Evolutionary conservation across 1,140 invertebrate species (phyloP).

Genomic region (Megathymus violae): DNA sequence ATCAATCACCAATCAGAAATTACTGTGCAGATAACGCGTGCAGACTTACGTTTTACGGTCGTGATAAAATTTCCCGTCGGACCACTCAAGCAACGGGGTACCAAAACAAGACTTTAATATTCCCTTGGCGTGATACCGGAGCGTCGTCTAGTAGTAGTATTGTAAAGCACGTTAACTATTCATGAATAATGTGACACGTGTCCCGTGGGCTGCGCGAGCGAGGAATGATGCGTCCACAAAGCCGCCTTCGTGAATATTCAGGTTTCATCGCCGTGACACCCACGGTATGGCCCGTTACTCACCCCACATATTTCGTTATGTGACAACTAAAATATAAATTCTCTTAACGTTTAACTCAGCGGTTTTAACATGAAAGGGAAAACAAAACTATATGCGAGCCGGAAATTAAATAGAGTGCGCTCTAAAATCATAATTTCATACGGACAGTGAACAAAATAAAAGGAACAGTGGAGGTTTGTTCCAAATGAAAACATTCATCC

Average conservation of each 20-base stretch:
- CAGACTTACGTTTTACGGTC: slow-evolving; percentile 17
- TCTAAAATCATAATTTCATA: slow-evolving; percentile 27
- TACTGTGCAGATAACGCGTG: not conserved
- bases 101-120: slow-evolving; percentile 23
- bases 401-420: slow-evolving; percentile 50
- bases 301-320: slow-evolving; percentile 39
- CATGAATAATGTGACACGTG: slow-evolving; percentile 60
- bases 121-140: slow-evolving; percentile 30
- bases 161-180: slow-evolving; percentile 54
- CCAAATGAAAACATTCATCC: slow-evolving; percentile 30
- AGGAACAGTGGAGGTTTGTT: slow-evolving; percentile 32
- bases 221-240: slow-evolving; percentile 30
- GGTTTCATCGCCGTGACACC: slow-evolving; percentile 56
- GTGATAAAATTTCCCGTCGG: slow-evolving; percentile 25
- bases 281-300: slow-evolving; percentile 32
- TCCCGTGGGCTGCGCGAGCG: slow-evolving; percentile 36
- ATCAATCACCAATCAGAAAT: no score
- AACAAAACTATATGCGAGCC: slow-evolving; percentile 38
- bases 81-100: slow-evolving; percentile 12
- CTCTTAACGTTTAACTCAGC: slow-evolving; percentile 42
- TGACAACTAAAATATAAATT: slow-evolving; percentile 35
- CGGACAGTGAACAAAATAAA: slow-evolving; percentile 34
- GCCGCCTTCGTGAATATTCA: slow-evolving; percentile 66
- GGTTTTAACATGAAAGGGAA: slow-evolving; percentile 36
- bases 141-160: slow-evolving; percentile 46